Evolutionary conservation across 2,113 vertebrate genomes (phyloP).

Genomic region (Microcebus murinus): DNA sequence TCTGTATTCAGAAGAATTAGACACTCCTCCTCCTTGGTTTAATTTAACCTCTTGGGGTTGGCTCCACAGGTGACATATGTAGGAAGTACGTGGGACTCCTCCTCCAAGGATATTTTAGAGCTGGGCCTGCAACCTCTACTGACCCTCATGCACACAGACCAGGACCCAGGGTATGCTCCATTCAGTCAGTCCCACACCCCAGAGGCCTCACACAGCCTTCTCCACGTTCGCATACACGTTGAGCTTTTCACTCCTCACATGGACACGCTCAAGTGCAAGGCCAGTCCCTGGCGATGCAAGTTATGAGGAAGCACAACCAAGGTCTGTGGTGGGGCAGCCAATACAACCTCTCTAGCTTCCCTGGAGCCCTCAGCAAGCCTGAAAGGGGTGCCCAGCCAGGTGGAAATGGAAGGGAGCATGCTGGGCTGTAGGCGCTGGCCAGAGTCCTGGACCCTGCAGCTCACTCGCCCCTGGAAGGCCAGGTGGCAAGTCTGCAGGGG

Average conservation of each 20-base stretch:
- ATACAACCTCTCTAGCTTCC: background rate
- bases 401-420: background rate
- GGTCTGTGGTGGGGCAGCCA: background rate
- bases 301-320: background rate
- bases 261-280: background rate
- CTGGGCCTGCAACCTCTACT: background rate
- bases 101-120: background rate
- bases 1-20: background rate
- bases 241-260: background rate
- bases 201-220: background rate
- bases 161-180: background rate
- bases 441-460: background rate
- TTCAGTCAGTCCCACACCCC: background rate
- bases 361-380: background rate
- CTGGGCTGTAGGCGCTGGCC: background rate
- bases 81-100: background rate
- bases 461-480: background rate
- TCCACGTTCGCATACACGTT: fast-evolving
- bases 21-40: background rate
- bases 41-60: background rate
- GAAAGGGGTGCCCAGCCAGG: background rate
- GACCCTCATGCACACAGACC: background rate
- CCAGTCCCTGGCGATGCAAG: background rate
- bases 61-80: background rate
- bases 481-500: background rate